Evolutionary conservation across 2,113 vertebrate genomes (phyloP), one percentile per base, ranked within the genome.

Genomic region (Callocephalon fimbriatum): DNA sequence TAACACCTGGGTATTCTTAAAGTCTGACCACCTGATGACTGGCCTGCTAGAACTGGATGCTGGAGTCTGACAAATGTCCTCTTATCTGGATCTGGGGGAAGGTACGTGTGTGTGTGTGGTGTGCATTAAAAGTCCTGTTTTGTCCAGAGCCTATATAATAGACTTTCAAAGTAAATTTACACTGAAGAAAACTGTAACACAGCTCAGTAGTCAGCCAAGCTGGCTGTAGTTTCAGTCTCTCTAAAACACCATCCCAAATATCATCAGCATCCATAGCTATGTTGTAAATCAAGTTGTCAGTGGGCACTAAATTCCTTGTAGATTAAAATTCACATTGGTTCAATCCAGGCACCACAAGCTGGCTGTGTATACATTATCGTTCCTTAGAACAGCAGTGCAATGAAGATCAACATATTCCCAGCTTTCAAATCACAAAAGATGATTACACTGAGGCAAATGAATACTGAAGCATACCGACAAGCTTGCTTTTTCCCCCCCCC

Each of bases 1-100:
- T 88, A 79, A 88, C 58, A 71, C 71, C 50, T 54, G 63, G 70
- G 53, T 77, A 87, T 67, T 96, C 67, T 94, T 79, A 63, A 91
- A 89, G 58, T 54, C 80, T 42, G 9, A 70, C 81, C 53, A 85
- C 81, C 59, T 75, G 47, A 61, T 79, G 65, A 37, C 79, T 9
- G 66, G 35, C 45, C 61, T 81, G 42, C 53, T 89, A 51, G 62
- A 56, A 94, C 91, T 16, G 10, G 42, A 9, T 44, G 19, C 59
- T 80, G 83, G 8, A 22, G n/a, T 85, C 87, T 95, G 77, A 77
- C 7, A 44, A 90, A 59, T 77, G 59, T 74, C 31, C 10, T 45
- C 12, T 93, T 40, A 14, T 23, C 62, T 90, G 70, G 67, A 88
- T 84, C 86, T 84, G 26, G 48, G 22, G 12, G 9, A 5, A 3